These are phyloP conservation scores for Carpatolechia fugitivella DNA, from an alignment of 2,888 invertebrate species.

Conservation along the genomic window DNA sequence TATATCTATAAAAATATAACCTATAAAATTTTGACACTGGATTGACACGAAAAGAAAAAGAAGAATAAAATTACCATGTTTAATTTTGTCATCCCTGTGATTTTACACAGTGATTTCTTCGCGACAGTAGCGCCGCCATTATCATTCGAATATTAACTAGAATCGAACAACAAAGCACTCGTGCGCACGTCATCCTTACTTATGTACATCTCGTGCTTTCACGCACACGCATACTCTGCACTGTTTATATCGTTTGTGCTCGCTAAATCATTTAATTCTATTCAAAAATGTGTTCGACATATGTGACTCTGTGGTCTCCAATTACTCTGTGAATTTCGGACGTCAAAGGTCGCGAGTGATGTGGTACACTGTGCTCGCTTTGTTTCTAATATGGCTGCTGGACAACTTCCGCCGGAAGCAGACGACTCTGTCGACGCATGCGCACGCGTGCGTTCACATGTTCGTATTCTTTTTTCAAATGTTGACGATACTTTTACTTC, in stretches of 20 bases:
- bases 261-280: slow-evolving; percentile 2
- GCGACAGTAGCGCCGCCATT: slow-evolving; percentile 35
- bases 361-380: slow-evolving; percentile 65
- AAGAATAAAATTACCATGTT: background rate
- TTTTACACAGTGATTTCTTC: slow-evolving; percentile 23
- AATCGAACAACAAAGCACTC: slow-evolving; percentile 38
- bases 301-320: background rate
- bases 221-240: slow-evolving; percentile 35
- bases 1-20: too few relatives aligned
- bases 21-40: too few relatives aligned
- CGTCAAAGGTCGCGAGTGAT: slow-evolving; percentile 42
- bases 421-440: slow-evolving; percentile 37
- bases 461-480: slow-evolving; percentile 48
- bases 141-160: slow-evolving; percentile 36
- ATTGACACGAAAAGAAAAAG: too few relatives aligned
- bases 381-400: slow-evolving; percentile 70
- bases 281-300: slow-evolving; percentile 18
- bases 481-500: background rate
- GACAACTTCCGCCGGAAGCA: slow-evolving; percentile 65
- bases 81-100: background rate
- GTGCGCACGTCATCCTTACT: slow-evolving; percentile 36
- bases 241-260: slow-evolving; percentile 16
- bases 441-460: slow-evolving; percentile 65
- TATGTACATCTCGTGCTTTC: slow-evolving; percentile 45
- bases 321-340: slow-evolving; percentile 33